phyloP scores from a whole-genome alignment of 2,797 vertebrate species.

The Xenops minutus region DNA sequence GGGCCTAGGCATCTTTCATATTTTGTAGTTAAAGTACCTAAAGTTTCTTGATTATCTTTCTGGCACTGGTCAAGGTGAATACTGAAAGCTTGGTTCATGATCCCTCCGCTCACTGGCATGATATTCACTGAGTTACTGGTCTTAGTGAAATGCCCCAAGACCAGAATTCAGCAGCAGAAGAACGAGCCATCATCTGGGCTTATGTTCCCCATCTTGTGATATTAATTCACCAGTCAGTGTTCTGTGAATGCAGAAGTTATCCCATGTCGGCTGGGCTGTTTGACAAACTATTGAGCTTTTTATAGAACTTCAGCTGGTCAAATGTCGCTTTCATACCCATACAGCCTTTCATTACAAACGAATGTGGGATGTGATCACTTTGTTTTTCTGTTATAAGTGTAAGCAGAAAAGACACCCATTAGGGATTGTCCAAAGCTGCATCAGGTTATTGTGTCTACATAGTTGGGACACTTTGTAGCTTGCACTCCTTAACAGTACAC shows the following conservation, averaged over 20 bases:
- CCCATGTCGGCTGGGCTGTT: background rate
- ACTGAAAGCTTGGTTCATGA: background rate
- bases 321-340: background rate
- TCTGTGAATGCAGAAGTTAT: background rate
- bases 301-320: background rate
- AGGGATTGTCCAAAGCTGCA: background rate
- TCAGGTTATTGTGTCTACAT: background rate
- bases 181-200: background rate
- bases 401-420: background rate
- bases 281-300: background rate
- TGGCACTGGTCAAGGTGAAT: background rate
- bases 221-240: background rate
- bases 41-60: background rate
- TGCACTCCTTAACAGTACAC: background rate
- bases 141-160: background rate
- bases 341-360: background rate
- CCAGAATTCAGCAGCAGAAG: background rate
- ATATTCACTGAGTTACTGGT: background rate
- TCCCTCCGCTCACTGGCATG: background rate
- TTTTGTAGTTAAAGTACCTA: background rate
- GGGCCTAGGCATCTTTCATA: background rate
- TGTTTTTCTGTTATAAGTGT: background rate
- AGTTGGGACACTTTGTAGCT: background rate
- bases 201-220: background rate
- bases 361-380: background rate